phyloP scores from a whole-genome alignment of 2,797 vertebrate species.

The Lagorchestes hirsutus region DNA sequence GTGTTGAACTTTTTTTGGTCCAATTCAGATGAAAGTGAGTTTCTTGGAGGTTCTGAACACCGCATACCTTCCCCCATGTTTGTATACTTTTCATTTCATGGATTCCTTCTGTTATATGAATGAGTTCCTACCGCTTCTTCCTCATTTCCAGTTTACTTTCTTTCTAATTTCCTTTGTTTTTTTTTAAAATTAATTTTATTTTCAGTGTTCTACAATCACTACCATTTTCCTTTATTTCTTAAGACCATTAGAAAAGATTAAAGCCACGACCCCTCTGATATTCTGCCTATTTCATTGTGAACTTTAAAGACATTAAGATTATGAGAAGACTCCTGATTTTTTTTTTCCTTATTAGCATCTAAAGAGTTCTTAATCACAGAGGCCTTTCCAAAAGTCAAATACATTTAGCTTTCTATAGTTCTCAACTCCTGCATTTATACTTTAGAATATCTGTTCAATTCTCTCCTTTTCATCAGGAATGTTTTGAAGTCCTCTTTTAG shows the following conservation, averaged over 20 bases:
- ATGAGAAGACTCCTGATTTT: neutral
- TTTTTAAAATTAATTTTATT: too few relatives aligned
- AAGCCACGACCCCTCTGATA: too few relatives aligned
- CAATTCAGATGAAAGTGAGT: neutral
- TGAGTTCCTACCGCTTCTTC: neutral
- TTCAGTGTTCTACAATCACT: too few relatives aligned
- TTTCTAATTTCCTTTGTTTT: too few relatives aligned
- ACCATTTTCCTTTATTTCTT: too few relatives aligned
- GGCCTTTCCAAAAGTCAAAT: neutral
- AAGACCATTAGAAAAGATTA: too few relatives aligned
- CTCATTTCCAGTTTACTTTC: neutral
- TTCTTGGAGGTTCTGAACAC: neutral
- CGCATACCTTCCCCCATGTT: neutral
- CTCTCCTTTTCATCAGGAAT: neutral
- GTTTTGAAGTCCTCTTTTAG: neutral
- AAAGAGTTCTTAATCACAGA: neutral
- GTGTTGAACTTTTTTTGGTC: neutral
- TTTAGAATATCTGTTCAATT: neutral
- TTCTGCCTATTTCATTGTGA: neutral
- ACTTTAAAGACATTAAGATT: neutral
- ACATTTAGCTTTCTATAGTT: neutral
- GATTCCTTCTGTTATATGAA: neutral
- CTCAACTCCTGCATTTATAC: neutral
- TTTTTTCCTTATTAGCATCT: neutral
- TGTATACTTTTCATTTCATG: neutral